phyloP scores from a whole-genome alignment of 2,113 vertebrate genomes.

The Elephantulus edwardii region DNA sequence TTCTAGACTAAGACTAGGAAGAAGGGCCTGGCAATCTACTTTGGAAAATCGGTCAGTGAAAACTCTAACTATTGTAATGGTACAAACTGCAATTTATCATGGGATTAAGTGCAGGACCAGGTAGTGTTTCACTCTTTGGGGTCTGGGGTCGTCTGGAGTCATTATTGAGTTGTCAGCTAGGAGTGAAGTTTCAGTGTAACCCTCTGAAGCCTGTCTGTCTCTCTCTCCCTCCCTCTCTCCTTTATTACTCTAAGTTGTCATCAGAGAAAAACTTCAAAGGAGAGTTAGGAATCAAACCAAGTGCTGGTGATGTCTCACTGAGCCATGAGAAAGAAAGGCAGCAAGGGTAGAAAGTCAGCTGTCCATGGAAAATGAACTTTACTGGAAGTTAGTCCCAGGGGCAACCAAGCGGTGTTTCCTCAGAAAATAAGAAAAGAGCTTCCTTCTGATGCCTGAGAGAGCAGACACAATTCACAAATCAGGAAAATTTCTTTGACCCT shows the following conservation, averaged over 20 bases:
- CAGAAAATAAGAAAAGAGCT: neutral
- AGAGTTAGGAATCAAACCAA: neutral
- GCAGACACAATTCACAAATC: neutral
- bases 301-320: rapidly evolving
- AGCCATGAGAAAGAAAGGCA: neutral
- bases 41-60: neutral
- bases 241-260: neutral
- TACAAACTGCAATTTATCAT: neutral
- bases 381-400: neutral
- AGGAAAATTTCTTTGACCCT: neutral
- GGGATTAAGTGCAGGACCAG: neutral
- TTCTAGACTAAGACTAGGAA: neutral
- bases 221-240: neutral
- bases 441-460: neutral
- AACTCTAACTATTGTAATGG: neutral
- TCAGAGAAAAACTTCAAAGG: neutral
- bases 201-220: no score
- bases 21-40: neutral
- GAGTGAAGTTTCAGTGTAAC: neutral
- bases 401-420: neutral
- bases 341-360: neutral
- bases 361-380: rapidly evolving
- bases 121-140: neutral
- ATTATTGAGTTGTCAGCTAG: no score
- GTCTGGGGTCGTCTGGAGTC: neutral